Evolutionary conservation across 2,797 vertebrate species (phyloP).

Genomic region (Anas bahamensis): DNA sequence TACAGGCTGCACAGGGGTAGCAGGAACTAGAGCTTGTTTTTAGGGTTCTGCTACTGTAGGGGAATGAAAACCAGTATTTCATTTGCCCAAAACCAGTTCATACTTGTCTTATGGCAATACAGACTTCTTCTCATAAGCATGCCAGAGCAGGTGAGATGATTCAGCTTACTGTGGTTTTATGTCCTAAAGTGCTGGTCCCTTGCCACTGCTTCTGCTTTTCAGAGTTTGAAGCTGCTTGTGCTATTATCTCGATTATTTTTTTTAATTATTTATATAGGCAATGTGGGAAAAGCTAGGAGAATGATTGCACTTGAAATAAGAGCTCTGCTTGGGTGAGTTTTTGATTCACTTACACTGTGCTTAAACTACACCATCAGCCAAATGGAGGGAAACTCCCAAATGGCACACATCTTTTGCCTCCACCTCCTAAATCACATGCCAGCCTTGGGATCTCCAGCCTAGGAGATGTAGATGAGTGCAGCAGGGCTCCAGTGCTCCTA

Average conservation of each 20-base stretch:
- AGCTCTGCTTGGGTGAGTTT: not conserved
- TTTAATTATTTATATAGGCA: not conserved
- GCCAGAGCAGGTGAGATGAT: constrained; percentile 17
- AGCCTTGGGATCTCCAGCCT: not conserved
- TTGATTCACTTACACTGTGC: not conserved
- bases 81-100: constrained; percentile 7
- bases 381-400: not conserved
- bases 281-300: constrained; percentile 25
- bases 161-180: constrained; percentile 18
- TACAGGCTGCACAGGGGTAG: not conserved
- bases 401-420: not conserved
- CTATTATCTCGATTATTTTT: not conserved
- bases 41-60: not conserved
- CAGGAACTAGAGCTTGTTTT: not conserved
- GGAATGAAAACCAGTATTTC: constrained; percentile 9
- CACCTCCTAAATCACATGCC: not conserved
- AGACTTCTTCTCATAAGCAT: not conserved
- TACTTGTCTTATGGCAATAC: constrained; percentile 27
- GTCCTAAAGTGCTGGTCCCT: constrained; percentile 19
- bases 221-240: constrained; percentile 19
- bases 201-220: constrained; percentile 13
- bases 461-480: not conserved
- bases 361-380: not conserved
- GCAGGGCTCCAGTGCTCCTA: not conserved
- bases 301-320: not conserved